Base-by-base conservation (phyloP, 2,797 vertebrate genomes). In the Thripadectes ignobilis region DNA sequence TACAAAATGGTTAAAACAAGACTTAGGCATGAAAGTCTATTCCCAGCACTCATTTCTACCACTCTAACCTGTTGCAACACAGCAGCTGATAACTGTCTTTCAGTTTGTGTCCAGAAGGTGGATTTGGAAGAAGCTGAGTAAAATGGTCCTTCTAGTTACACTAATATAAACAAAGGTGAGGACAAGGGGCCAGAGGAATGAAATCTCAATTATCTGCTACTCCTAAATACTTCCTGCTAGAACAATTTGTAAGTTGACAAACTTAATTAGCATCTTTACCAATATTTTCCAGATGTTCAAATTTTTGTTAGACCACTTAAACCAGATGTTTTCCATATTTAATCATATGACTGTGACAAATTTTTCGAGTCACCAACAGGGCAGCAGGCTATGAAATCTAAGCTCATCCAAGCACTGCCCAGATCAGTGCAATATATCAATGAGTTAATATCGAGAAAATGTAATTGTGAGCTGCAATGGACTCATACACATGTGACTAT, bases 161-260 rank as follows among this genome's bases (percentile, higher is more conserved):
- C 61, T 71, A 93, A 93, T 95, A 91, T 79, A 97, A 97, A 96
- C 91, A 97, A 81, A 91, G 62, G 81, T 69, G 83, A 94, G 92
- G 93, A 97, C 93, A 92, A 92, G 92, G 88, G 96, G 92, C 87
- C 96, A 96, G 74, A 95, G 93, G 85, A 97, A 96, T 88, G 96
- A 97, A 96, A 97, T 97, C 94, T 95, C 96, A 97, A 97, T 98
- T 97, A 97, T 97, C 93, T 97, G 69, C 85, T 93, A 63, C 49
- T 94, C 86, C 87, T 96, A 97, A 98, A 96, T 96, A 91, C 95
- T 97, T 98, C 96, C 97, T 96, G 88, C 88, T 95, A 97, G 95
- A 95, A 95, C 96, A 97, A 98, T 98, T 98, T 98, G 97, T 98
- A 96, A 97, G 88, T 97, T 98, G 97, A 97, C 97, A 97, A 96